Evolutionary conservation across 2,113 vertebrate species (phyloP).

Genomic region (Diadophis punctatus): DNA sequence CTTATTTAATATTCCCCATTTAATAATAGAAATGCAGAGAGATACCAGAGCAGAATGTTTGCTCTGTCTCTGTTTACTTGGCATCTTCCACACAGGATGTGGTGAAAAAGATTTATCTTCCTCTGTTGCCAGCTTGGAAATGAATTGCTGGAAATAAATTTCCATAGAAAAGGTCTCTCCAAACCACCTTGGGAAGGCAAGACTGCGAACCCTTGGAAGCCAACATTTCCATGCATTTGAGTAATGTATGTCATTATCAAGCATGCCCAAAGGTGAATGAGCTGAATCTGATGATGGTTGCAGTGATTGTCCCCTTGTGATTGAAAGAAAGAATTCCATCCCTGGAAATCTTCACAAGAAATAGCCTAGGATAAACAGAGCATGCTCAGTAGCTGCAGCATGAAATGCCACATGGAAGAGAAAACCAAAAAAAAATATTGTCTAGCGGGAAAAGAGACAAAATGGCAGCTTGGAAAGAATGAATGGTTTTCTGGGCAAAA

Average conservation of each 20-base stretch:
- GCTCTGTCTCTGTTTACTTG: background rate
- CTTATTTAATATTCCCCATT: background rate
- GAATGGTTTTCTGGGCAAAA: background rate
- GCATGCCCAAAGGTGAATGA: background rate
- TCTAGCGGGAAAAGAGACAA: background rate
- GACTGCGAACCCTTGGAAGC: background rate
- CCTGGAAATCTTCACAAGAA: background rate
- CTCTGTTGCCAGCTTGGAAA: background rate
- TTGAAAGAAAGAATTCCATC: background rate
- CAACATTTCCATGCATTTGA: background rate
- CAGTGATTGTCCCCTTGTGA: background rate
- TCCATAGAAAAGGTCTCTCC: background rate
- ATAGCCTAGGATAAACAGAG: background rate
- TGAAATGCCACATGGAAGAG: background rate
- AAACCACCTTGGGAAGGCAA: background rate
- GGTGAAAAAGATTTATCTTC: background rate
- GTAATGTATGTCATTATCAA: background rate
- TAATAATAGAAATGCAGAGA: background rate
- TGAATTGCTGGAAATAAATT: background rate
- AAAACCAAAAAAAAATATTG: background rate
- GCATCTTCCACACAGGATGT: background rate
- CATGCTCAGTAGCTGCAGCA: background rate
- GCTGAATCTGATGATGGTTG: background rate
- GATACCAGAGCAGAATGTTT: background rate
- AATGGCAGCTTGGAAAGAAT: background rate